Conservation (phyloP, 2,113 vertebrate genomes). For the Bostrychus sinensis region DNA sequence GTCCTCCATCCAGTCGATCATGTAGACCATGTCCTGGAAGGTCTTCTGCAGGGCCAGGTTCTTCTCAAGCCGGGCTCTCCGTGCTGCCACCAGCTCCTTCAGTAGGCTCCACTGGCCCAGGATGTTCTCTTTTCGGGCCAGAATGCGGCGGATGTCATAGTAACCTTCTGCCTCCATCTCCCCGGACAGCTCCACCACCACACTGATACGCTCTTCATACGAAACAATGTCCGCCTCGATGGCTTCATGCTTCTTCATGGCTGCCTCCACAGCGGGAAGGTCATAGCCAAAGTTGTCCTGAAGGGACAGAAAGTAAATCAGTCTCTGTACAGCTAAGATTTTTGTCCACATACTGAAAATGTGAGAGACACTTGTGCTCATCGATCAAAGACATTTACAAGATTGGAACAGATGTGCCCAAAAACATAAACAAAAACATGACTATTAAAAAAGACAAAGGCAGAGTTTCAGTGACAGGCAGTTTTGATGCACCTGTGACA, state of each 20-base stretch:
- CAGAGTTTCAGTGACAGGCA: no score
- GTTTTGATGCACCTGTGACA: constrained; percentile 89
- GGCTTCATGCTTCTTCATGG: constrained; percentile 98
- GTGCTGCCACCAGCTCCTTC: constrained; percentile 85
- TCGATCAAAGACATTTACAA: no score
- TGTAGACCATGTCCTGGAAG: constrained; percentile 99
- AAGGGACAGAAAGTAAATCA: neutral
- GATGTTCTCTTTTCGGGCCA: constrained; percentile 91
- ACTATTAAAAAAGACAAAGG: no score
- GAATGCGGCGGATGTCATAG: constrained; percentile 87
- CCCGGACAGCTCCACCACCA: constrained; percentile 85
- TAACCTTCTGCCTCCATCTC: constrained; percentile 91
- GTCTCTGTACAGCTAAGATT: neutral
- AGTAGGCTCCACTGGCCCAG: constrained; percentile 91
- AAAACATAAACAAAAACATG: no score
- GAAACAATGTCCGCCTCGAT: constrained; percentile 96
- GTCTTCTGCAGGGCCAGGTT: constrained; percentile 92
- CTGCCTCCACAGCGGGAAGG: constrained; percentile 91
- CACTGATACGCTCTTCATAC: constrained; percentile 91
- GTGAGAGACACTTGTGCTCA: no score
- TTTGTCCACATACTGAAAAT: no score
- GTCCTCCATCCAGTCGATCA: constrained; percentile 99
- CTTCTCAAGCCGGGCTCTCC: constrained; percentile 88
- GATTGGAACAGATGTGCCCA: no score
- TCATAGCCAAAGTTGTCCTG: constrained; percentile 98